Percentiles rank a stretch among this genome's conserved stretches.
These are phyloP conservation scores for Stenodera caucasica DNA, from an alignment of 2,888 invertebrate genomes.

Conservation along the genomic window DNA sequence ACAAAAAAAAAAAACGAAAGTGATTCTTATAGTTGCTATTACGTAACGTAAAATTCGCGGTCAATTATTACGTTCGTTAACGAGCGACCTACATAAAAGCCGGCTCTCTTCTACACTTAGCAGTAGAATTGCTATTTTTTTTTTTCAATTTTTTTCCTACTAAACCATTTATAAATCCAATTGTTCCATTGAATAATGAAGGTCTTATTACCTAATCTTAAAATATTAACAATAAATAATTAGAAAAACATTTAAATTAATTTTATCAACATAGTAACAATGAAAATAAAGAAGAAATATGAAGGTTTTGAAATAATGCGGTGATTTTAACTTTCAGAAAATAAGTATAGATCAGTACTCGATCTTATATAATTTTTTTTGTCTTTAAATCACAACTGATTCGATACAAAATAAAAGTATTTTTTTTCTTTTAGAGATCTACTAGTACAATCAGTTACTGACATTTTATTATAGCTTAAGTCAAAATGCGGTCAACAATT, in stretches of 20 bases:
- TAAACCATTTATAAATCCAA: not conserved
- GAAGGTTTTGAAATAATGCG: not conserved
- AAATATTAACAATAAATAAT: conserved; percentile 1
- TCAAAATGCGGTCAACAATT: conserved; percentile 30
- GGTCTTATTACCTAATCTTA: not conserved
- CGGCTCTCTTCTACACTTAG: conserved; percentile 2
- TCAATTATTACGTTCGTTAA: conserved; percentile 1
- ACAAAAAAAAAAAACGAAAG: not conserved
- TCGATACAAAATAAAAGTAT: too few species aligned
- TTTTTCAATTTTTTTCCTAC: not conserved
- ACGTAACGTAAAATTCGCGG: conserved; percentile 5
- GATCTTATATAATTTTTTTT: not conserved
- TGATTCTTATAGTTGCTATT: not conserved
- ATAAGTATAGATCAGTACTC: not conserved
- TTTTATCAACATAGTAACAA: not conserved
- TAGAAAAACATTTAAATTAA: not conserved
- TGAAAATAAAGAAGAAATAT: not conserved
- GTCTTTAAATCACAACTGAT: too few species aligned
- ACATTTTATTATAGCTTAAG: not conserved
- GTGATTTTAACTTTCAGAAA: not conserved
- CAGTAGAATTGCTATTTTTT: not conserved
- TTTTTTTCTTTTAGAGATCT: not conserved
- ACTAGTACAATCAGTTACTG: not conserved
- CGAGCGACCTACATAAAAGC: conserved; percentile 2
- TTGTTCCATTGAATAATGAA: not conserved